A percentile compares a stretch with the other conserved stretches of the same genome.
These are phyloP conservation scores for Xestia ashworthii DNA, from an alignment of 2,888 invertebrate genomes.

Conservation along the genomic window DNA sequence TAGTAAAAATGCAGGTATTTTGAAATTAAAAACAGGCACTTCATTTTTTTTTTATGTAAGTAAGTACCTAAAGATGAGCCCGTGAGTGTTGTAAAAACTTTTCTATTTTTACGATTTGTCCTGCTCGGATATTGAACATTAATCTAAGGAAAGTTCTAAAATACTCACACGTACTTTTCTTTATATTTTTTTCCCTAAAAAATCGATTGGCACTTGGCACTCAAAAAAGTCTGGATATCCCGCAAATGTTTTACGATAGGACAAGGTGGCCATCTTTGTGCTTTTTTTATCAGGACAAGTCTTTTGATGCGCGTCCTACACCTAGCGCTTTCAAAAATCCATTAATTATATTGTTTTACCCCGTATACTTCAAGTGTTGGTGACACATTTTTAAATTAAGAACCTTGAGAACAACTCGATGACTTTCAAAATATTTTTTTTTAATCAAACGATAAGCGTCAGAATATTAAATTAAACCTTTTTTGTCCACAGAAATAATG, in stretches of 20 bases:
- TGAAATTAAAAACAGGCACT: too few species aligned
- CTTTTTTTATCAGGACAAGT: neutral
- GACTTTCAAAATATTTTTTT: neutral
- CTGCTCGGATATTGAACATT: neutral
- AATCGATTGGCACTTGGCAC: neutral
- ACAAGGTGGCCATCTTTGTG: neutral
- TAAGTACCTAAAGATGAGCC: too few species aligned
- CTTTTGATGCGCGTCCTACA: neutral
- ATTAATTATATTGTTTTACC: conserved; percentile 6
- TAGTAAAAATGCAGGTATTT: too few species aligned
- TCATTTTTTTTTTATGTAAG: too few species aligned
- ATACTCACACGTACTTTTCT: neutral
- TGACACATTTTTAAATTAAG: conserved; percentile 10
- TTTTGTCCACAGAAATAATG: conserved; percentile 79
- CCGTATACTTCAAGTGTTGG: neutral
- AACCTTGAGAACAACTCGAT: conserved; percentile 26
- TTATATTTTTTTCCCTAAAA: neutral
- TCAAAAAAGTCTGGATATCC: neutral
- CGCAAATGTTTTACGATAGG: neutral
- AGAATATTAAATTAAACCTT: conserved; percentile 39
- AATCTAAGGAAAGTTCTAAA: neutral
- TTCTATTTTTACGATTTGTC: neutral
- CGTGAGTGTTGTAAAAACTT: too few species aligned
- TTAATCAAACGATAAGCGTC: neutral
- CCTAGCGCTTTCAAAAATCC: neutral